Evolutionary conservation across 2,888 invertebrate genomes (phyloP).

Genomic region (Salticus scenicus): DNA sequence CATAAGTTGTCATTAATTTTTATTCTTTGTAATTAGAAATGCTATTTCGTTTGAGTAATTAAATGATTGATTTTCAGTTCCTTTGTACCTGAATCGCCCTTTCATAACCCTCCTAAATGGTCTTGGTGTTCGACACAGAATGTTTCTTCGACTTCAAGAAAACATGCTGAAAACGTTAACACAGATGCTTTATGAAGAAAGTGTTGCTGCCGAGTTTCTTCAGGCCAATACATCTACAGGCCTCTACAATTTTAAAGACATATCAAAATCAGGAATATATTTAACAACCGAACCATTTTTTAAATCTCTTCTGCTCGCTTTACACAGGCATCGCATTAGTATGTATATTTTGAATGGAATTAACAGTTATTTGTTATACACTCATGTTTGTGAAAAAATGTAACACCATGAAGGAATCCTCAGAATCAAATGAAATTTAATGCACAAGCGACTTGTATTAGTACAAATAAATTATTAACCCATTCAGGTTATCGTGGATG

Average conservation of each 20-base stretch:
- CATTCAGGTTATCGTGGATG: too few species aligned
- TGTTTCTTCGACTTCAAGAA: constrained; percentile 55
- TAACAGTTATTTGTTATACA: background rate
- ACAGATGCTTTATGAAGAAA: constrained; percentile 62
- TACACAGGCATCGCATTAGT: constrained; percentile 55
- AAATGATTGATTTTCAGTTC: constrained; percentile 61
- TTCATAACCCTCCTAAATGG: constrained; percentile 72
- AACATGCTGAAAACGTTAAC: constrained; percentile 45
- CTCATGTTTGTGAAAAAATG: too few species aligned
- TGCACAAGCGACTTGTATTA: too few species aligned
- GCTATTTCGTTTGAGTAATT: too few species aligned
- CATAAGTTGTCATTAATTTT: too few species aligned
- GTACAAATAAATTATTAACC: too few species aligned
- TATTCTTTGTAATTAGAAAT: too few species aligned
- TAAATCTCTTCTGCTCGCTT: constrained; percentile 54
- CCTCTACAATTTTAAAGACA: constrained; percentile 33
- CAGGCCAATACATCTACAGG: constrained; percentile 36
- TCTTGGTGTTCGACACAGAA: constrained; percentile 69
- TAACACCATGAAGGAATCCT: too few species aligned
- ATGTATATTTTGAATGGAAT: too few species aligned
- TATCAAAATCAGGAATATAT: constrained; percentile 51
- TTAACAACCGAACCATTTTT: constrained; percentile 70
- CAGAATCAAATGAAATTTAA: too few species aligned
- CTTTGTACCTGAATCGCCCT: constrained; percentile 71
- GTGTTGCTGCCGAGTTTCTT: constrained; percentile 45